Evolutionary conservation across 2,888 invertebrate species (phyloP).

Genomic region (Griposia aprilina): DNA sequence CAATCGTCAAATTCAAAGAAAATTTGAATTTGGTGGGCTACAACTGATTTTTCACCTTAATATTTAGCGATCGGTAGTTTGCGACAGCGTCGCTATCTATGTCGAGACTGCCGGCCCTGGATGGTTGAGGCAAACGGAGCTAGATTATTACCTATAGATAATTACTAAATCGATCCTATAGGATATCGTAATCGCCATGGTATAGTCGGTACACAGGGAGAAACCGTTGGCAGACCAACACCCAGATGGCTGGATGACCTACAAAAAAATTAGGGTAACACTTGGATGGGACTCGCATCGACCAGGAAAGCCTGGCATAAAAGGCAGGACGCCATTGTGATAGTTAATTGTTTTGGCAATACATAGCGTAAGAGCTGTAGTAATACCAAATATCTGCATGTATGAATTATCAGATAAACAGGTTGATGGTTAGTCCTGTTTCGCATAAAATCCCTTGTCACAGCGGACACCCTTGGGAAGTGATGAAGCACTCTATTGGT

Average conservation of each 20-base stretch:
- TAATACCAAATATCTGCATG: not conserved
- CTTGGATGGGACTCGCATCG: not conserved
- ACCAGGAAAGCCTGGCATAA: not conserved
- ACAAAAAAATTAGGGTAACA: not conserved
- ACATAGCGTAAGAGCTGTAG: not conserved
- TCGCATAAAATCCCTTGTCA: conserved; percentile 43
- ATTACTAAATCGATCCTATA: not conserved
- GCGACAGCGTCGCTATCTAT: no score
- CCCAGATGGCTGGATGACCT: no score
- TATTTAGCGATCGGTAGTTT: no score
- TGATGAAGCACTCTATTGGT: conserved; percentile 37
- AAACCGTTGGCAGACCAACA: not conserved
- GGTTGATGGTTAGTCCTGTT: conserved; percentile 4
- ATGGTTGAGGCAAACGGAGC: not conserved
- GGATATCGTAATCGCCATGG: not conserved
- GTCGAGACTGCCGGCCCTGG: no score
- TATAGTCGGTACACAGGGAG: not conserved
- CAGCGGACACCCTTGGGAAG: conserved; percentile 48
- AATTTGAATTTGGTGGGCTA: no score
- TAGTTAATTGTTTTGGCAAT: not conserved
- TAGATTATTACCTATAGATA: not conserved
- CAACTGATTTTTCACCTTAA: no score
- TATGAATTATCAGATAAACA: conserved; percentile 1
- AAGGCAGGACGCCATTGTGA: not conserved
- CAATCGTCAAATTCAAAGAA: no score